Percentiles rank a stretch among this genome's conserved stretches.
These are phyloP conservation scores for Rugalucina vietnamica DNA, from an alignment of 2,888 invertebrate genomes.

Conservation along the genomic window DNA sequence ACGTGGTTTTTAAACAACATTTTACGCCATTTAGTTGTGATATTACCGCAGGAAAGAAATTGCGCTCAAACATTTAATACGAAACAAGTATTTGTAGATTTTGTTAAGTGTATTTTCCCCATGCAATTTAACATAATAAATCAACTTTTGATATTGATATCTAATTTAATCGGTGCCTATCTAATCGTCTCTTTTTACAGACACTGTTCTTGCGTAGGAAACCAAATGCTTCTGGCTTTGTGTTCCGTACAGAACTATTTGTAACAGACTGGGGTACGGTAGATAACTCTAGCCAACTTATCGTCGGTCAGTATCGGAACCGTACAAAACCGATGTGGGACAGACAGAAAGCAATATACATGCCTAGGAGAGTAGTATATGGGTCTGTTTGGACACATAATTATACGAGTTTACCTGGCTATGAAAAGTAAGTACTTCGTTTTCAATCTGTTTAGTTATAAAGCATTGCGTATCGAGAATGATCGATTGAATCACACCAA, in stretches of 20 bases:
- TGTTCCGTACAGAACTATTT: slow-evolving; percentile 23
- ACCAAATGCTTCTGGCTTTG: slow-evolving; percentile 27
- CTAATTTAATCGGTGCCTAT: too few relatives aligned
- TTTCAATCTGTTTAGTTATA: too few relatives aligned
- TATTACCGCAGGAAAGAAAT: too few relatives aligned
- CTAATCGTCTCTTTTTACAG: too few relatives aligned
- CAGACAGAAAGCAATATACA: slow-evolving; percentile 28
- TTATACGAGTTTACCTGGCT: slow-evolving; percentile 2
- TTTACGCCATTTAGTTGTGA: too few relatives aligned
- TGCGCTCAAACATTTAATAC: too few relatives aligned
- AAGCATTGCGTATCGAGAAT: too few relatives aligned
- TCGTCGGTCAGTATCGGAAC: slow-evolving; percentile 18
- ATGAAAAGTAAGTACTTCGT: not conserved
- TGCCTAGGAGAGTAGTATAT: not conserved
- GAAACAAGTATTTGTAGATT: too few relatives aligned
- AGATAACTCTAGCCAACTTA: not conserved
- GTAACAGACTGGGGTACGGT: slow-evolving; percentile 26
- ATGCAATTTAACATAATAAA: too few relatives aligned
- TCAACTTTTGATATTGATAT: too few relatives aligned
- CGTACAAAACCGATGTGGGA: slow-evolving; percentile 24
- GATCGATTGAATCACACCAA: too few relatives aligned
- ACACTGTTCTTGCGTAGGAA: not conserved
- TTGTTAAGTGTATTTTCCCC: too few relatives aligned
- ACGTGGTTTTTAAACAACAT: not conserved
- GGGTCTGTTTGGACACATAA: slow-evolving; percentile 20